phyloP scores from a whole-genome alignment of 2,797 vertebrate genomes.

The Malurus splendens region DNA sequence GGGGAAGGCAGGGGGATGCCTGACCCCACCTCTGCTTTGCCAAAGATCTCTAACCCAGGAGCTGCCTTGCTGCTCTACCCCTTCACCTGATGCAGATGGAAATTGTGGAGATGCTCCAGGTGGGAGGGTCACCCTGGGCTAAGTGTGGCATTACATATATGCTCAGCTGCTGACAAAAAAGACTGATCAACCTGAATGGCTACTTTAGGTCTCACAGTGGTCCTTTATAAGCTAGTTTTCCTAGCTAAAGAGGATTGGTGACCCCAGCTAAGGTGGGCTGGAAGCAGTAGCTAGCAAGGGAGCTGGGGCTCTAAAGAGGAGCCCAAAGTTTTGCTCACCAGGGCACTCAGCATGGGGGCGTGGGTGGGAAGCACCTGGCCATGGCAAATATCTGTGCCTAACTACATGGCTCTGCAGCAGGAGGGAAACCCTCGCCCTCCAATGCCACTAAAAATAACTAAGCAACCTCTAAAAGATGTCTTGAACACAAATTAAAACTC shows the following conservation, averaged over 20 bases:
- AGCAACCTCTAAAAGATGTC: not conserved
- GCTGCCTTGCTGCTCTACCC: not conserved
- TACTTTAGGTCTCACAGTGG: not conserved
- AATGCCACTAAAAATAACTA: not conserved
- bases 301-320: not conserved
- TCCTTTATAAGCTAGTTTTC: not conserved
- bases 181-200: not conserved
- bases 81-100: not conserved
- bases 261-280: not conserved
- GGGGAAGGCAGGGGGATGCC: not conserved
- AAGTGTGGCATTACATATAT: fast-evolving
- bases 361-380: not conserved
- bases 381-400: not conserved
- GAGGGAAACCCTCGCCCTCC: not conserved
- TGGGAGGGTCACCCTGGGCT: fast-evolving
- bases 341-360: fast-evolving
- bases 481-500: not conserved
- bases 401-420: not conserved
- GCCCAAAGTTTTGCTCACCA: not conserved
- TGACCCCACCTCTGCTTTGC: not conserved
- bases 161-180: not conserved
- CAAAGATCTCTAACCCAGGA: not conserved
- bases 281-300: not conserved
- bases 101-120: not conserved
- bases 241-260: not conserved